These are phyloP conservation scores for Gymnocephalus cernua DNA, from an alignment of 2,113 vertebrate genomes.

Conservation along the genomic window DNA sequence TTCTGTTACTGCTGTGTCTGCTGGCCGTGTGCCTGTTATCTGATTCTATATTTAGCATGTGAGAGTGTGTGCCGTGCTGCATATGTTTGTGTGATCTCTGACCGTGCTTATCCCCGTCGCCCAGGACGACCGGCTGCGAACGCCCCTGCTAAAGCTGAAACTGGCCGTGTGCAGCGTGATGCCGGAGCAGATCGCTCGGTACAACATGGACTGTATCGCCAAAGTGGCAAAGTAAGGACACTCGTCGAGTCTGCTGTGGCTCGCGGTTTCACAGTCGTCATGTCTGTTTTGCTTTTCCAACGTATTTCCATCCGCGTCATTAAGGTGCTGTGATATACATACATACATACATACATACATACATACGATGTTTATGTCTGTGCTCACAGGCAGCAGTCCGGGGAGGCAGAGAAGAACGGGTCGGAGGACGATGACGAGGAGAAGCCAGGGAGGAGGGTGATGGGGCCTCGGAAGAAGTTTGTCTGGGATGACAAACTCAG, in stretches of 20 bases:
- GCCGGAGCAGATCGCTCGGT: slow-evolving; percentile 96
- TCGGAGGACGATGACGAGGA: slow-evolving; percentile 98
- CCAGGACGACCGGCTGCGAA: slow-evolving; percentile 94
- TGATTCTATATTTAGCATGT: slow-evolving; percentile 19
- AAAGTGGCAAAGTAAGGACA: slow-evolving; percentile 92
- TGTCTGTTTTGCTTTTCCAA: background rate
- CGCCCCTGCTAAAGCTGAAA: slow-evolving; percentile 95
- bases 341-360: no score
- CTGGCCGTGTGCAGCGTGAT: slow-evolving; percentile 95
- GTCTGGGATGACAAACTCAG: slow-evolving; percentile 97
- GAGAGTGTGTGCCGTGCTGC: background rate
- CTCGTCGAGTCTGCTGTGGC: rapidly evolving
- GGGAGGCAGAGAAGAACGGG: slow-evolving; percentile 94
- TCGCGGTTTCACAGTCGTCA: background rate
- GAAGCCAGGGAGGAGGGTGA: slow-evolving; percentile 95
- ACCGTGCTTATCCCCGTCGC: slow-evolving; percentile 11
- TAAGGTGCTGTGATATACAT: background rate
- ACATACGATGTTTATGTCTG: background rate
- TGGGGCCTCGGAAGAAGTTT: slow-evolving; percentile 98
- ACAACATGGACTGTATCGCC: slow-evolving; percentile 97
- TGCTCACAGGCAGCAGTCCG: slow-evolving; percentile 88
- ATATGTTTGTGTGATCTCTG: background rate
- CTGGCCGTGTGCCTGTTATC: background rate
- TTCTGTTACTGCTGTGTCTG: background rate
- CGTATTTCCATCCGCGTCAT: background rate